Base-by-base conservation (phyloP, 2,113 vertebrate species). In the Brachypteracias leptosomus region DNA sequence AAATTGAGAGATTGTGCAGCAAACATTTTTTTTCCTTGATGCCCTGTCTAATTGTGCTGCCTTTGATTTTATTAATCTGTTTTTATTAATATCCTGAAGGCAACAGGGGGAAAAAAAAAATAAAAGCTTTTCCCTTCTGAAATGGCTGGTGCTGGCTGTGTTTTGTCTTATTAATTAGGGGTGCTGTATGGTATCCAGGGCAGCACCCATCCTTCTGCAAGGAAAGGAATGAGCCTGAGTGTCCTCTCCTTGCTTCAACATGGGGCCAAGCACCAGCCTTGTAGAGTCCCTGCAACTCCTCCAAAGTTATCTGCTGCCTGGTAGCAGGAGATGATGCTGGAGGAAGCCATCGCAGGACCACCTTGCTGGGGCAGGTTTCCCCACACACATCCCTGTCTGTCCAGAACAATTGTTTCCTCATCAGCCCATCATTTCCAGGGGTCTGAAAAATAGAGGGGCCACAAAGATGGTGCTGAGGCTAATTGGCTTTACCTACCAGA, bases 71-170 rank as follows among this genome's bases (percentile, higher is more conserved):
- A 95, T 87, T 97, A 95, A 97, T 97, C 95, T 97, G 90, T 88
- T 97, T 96, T 98, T 96, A 97, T 97, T 97, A 97, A 97, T 95
- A 95, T 90, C 97, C 97, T 65, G 28, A 95, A 97, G 96, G 97
- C 97, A 97, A 94, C 62, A 86, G 65, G 11, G 42, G 11, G 6
- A 18, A 40, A 59, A 49, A 3, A 58, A 36, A 3, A 47, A 36
- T 22, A 47, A 31, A 55, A 85, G 76, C 58, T 90, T 92, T 83
- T 90, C 13, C 89, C 93, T 91, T 85, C 49, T 40, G 84, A 87
- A 95, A 70, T 58, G 93, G 57, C 57, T 91, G 82, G 13, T 70
- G 35, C 42, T 88, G 82, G 36, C 85, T 58, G 31, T 31, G 29
- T 58, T 94, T 73, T 74, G 20, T 40, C 40, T 58, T 22, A 17